Base-by-base conservation (phyloP, 2,797 vertebrate genomes). In the Tenualosa thibaudeaui region DNA sequence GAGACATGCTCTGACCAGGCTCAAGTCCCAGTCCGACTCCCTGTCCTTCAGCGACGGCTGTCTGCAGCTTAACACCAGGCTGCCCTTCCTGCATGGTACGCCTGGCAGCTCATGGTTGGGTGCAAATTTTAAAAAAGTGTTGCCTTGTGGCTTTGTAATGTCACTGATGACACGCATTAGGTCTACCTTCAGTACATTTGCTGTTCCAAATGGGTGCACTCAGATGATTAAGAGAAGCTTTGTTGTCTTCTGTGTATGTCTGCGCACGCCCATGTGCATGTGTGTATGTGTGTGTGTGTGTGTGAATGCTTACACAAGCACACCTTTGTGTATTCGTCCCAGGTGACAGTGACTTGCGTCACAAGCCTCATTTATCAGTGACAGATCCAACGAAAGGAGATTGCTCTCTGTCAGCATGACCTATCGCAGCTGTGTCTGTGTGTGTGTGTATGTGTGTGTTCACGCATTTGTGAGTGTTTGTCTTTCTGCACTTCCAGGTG, bases 31-130 rank as follows among this genome's bases (percentile, higher is more conserved):
- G 89, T 93, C 92, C 84, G 90, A 95, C 81, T 89, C 91, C 6
- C 89, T 96, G 87, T 94, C 93, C 37, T 96, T 98, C 93, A 97
- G 97, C 6, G 96, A 97, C 15, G 95, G 95, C 87, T 95, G 96
- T 90, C 94, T 96, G 87, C 96, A 94, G 83, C 92, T 99, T 91
- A 97, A 97, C 92, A 97, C 97, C 10, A 92, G 93, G 89, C 93
- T 99, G 87, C 92, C 96, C 10, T 98, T 99, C 89, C 96, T 99
- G 83, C 94, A 94, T 82, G 95, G 98, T 99, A 96, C 84, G 92
- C n/a, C 53, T 53, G 7, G 5, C 37, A 13, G 26, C 65, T 37
- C 17, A 17, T 78, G 71, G 22, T 78, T 78, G 40, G 22, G 68
- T 19, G 50, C 50, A 51, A 51, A 51, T 51, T 9, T 51, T 5